A percentile compares a stretch with the other conserved stretches of the same genome.
Evolutionary conservation across 1,140 invertebrate species (phyloP).

Genomic region (Himalopsyche phryganea): DNA sequence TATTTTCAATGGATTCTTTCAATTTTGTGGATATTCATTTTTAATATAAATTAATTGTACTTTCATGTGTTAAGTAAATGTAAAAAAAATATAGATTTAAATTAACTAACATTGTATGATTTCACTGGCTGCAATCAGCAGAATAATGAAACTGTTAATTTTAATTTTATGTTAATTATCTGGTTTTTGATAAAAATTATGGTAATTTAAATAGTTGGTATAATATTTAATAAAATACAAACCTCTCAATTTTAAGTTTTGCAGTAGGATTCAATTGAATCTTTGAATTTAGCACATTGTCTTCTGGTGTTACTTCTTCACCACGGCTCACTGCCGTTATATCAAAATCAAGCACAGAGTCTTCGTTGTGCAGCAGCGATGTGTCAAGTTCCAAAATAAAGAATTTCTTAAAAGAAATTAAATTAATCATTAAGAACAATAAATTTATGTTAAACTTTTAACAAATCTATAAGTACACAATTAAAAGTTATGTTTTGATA

Average conservation of each 20-base stretch:
- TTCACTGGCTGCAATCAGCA: no score
- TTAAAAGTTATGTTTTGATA: background rate
- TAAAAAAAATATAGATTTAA: no score
- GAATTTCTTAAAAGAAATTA: conserved; percentile 22
- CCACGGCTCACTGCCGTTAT: conserved; percentile 9
- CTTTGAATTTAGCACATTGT: conserved; percentile 4
- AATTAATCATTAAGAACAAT: conserved; percentile 11
- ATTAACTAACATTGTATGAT: no score
- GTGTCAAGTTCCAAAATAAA: conserved; percentile 26
- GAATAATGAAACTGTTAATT: no score
- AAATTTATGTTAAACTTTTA: background rate
- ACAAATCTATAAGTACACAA: background rate
- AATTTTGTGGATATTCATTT: no score
- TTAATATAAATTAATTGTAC: no score
- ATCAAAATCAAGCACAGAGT: conserved; percentile 9
- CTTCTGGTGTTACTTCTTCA: conserved; percentile 17
- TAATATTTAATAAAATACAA: no score
- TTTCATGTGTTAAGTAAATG: no score
- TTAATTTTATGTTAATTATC: no score
- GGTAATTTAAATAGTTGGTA: no score
- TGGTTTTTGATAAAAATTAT: no score
- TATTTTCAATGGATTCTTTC: no score
- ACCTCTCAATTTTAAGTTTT: conserved; percentile 15
- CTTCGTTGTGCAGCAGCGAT: conserved; percentile 6
- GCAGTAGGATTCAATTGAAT: conserved; percentile 8